These are phyloP conservation scores for Phrynosoma platyrhinos DNA, from an alignment of 2,113 vertebrate species.

Conservation along the genomic window DNA sequence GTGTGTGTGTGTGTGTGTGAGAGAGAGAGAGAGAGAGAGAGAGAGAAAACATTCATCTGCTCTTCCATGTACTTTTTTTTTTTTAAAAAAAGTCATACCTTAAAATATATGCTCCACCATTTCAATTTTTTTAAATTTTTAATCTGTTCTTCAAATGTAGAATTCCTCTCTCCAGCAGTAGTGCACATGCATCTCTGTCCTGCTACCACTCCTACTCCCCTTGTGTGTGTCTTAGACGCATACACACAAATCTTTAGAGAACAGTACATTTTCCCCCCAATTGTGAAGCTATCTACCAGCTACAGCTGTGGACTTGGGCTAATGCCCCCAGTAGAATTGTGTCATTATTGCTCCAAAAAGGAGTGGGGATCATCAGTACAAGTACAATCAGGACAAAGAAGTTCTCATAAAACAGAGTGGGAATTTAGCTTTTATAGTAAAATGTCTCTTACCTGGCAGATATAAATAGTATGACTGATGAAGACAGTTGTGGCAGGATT, in stretches of 20 bases:
- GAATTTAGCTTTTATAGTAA: not conserved
- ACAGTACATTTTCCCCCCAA: not conserved
- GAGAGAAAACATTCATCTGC: too few species aligned
- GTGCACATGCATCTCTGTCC: not conserved
- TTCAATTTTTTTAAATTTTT: not conserved
- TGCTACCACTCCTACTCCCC: not conserved
- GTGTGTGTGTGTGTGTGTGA: too few species aligned
- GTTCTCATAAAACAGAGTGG: not conserved
- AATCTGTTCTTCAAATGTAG: not conserved
- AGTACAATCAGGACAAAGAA: not conserved
- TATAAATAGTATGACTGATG: not conserved
- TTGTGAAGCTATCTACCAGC: not conserved
- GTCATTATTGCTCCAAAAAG: not conserved
- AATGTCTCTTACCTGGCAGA: not conserved
- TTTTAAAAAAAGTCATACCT: not conserved
- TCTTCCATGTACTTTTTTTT: too few species aligned
- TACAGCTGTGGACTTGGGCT: not conserved
- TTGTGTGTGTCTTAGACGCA: not conserved
- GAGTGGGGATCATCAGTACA: not conserved
- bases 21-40: too few species aligned
- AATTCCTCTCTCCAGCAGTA: not conserved
- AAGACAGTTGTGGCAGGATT: not conserved
- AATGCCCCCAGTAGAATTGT: not conserved
- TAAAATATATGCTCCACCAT: not conserved
- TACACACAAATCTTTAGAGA: not conserved